Base-by-base conservation (phyloP, 2,888 invertebrate genomes). In the Schrankia costaestrigalis region DNA sequence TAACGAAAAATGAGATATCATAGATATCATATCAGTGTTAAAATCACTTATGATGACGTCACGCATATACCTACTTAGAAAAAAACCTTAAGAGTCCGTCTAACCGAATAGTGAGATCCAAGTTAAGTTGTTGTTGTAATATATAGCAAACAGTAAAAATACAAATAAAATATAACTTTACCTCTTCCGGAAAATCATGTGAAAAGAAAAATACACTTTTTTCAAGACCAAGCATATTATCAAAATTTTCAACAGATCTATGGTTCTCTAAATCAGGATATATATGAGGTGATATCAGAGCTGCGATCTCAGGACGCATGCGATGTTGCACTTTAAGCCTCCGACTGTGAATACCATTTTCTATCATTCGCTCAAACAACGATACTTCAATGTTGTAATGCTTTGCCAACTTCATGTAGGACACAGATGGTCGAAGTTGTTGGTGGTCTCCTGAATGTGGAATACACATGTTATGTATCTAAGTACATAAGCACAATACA, bases 371-470 rank as follows among this genome's bases (percentile, higher is more conserved):
- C 72, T 96, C 96, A 75, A 96, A 96, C 30, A 96, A 79, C 0
- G 95, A 95, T 15, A 95, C 86, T 44, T 95, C 93, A 34, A 95
- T 80, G 32, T 92, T 87, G 69, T 87, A 94, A 29, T 90, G 71
- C 44, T 79, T 89, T 5, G 92, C 93, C 38, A 95, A 78, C 26
- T 88, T 82, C 69, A 91, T 91, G 34, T 91, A 91, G 1, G 93
- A 90, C 2, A 93, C 91, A 25, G 90, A 91, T 0, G 96, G 96
- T 29, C 92, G 89, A 34, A 97, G 79, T 67, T 97, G 96, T 63
- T 93, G 90, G 70, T 96, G 96, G 68, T 96, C 95, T 12, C 93
- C 92, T 90, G 66, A n/a, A n/a, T n/a, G n/a, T n/a, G n/a, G n/a
- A n/a, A n/a, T n/a, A n/a, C n/a, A n/a, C n/a, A n/a, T n/a, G n/a